phyloP scores from a whole-genome alignment of 2,113 vertebrate genomes.

The Silurus asotus region DNA sequence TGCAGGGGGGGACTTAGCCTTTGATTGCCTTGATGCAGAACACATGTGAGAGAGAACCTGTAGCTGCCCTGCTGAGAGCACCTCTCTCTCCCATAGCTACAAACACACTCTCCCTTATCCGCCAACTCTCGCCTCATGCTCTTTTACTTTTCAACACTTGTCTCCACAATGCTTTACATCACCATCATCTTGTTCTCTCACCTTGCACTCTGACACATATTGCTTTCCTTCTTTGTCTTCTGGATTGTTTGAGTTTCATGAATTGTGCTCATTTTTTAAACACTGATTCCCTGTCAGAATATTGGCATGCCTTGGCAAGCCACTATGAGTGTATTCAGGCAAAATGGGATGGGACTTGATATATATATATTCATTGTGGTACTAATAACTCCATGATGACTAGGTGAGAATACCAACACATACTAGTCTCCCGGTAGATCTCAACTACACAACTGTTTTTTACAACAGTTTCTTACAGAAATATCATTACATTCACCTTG shows the following conservation, averaged over 20 bases:
- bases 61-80: constrained; percentile 54
- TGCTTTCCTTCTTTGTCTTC: background rate
- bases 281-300: constrained; percentile 25
- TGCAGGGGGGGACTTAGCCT: constrained; percentile 52
- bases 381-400: constrained; percentile 34
- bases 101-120: constrained; percentile 19
- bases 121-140: background rate
- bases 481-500: background rate
- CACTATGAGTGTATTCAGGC: constrained; percentile 32
- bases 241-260: background rate
- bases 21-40: constrained; percentile 61
- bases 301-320: constrained; percentile 15
- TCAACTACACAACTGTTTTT: background rate
- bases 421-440: background rate
- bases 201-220: background rate
- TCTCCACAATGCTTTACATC: background rate
- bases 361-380: constrained; percentile 47
- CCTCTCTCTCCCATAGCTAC: constrained; percentile 38
- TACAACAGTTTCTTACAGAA: background rate
- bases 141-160: constrained; percentile 7
- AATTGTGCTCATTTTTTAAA: background rate
- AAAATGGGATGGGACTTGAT: constrained; percentile 40
- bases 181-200: background rate
- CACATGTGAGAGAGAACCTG: constrained; percentile 57
- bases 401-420: background rate